These are phyloP conservation scores for Diglossa brunneiventris DNA, from an alignment of 2,113 vertebrate species.

Conservation along the genomic window DNA sequence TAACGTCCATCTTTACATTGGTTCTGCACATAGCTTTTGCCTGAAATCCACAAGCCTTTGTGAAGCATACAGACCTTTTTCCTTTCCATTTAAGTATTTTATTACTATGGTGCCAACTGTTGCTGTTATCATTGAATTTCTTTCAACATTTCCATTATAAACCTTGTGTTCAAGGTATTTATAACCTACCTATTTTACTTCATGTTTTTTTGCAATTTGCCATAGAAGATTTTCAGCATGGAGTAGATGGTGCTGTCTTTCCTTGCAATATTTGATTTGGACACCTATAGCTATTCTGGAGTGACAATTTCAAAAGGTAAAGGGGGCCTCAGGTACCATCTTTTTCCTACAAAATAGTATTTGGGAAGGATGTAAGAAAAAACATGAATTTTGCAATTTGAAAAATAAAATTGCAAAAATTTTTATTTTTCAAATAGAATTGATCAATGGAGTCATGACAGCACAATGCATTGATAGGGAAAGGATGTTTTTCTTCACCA, in stretches of 20 bases:
- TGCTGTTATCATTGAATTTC: slow-evolving; percentile 57
- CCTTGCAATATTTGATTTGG: slow-evolving; percentile 54
- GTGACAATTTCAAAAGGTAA: slow-evolving; percentile 19
- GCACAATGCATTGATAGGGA: neutral
- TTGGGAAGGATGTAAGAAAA: neutral
- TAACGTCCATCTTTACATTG: slow-evolving; percentile 49
- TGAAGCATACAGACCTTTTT: slow-evolving; percentile 28
- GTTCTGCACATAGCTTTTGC: slow-evolving; percentile 42
- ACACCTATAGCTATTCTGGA: slow-evolving; percentile 16
- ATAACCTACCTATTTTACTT: slow-evolving; percentile 64
- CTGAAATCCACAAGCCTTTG: slow-evolving; percentile 64
- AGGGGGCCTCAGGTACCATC: neutral
- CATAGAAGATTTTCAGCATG: slow-evolving; percentile 45
- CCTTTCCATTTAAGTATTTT: slow-evolving; percentile 62
- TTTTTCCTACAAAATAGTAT: neutral
- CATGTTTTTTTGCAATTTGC: slow-evolving; percentile 49
- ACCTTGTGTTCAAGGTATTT: slow-evolving; percentile 71
- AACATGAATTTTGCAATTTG: neutral
- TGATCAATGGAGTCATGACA: neutral
- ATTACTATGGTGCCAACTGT: slow-evolving; percentile 58
- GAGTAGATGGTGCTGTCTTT: slow-evolving; percentile 45
- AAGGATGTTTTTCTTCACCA: neutral
- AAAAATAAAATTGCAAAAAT: neutral
- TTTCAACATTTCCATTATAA: slow-evolving; percentile 73
- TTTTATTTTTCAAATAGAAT: neutral